Conservation (phyloP, 2,113 vertebrate genomes). For the Strix uralensis region DNA sequence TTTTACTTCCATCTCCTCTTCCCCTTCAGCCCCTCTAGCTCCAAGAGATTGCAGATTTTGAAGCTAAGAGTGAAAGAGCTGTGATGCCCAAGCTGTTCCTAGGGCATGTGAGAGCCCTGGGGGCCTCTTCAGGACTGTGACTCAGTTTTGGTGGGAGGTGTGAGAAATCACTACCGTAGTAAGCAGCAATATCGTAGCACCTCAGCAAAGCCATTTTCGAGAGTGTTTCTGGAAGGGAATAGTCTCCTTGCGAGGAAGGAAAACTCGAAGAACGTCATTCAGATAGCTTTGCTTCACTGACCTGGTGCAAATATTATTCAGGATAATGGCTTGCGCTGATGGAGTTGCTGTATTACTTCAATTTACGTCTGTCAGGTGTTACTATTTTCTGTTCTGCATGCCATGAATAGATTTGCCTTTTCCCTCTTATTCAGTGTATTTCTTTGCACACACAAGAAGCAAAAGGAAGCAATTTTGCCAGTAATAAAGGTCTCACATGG, state of each 20-base stretch:
- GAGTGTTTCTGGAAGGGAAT: neutral
- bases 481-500: rapidly evolving
- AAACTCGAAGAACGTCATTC: neutral
- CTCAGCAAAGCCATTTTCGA: neutral
- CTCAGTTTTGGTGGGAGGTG: constrained; percentile 45
- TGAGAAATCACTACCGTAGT: constrained; percentile 17
- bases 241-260: neutral
- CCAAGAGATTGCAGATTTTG: neutral
- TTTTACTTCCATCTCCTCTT: neutral
- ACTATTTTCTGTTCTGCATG: neutral
- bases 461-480: neutral
- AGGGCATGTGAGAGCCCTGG: neutral
- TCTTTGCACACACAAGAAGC: neutral
- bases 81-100: neutral
- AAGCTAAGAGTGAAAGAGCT: neutral
- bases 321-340: neutral
- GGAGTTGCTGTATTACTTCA: neutral
- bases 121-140: neutral
- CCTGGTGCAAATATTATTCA: neutral
- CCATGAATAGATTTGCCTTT: neutral
- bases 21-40: neutral
- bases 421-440: neutral
- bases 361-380: neutral
- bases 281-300: constrained; percentile 4
- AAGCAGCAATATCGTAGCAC: neutral